phyloP scores from a whole-genome alignment of 1,140 invertebrate species.

The Riptortus pedestris region DNA sequence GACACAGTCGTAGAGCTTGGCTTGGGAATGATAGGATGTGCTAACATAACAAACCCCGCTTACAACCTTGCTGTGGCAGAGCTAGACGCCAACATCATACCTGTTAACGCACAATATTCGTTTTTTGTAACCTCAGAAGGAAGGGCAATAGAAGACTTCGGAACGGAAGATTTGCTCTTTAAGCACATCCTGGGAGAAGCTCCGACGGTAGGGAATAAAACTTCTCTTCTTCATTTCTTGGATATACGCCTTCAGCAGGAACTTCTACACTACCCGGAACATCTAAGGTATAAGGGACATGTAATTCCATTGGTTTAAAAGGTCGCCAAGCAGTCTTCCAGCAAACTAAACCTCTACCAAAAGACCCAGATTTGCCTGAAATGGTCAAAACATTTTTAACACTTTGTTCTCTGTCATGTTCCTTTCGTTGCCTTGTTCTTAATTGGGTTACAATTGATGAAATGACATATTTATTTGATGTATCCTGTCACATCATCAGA shows the following conservation, averaged over 20 bases:
- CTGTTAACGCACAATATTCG: conserved; percentile 26
- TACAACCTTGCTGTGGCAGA: conserved; percentile 53
- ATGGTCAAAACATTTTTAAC: too few species aligned
- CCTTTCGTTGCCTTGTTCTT: too few species aligned
- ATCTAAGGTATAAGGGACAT: conserved; percentile 4
- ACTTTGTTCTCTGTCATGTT: too few species aligned
- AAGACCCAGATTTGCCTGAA: too few species aligned
- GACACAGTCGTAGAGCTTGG: conserved; percentile 63
- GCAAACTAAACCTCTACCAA: too few species aligned
- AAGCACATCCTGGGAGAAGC: conserved; percentile 40
- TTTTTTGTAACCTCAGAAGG: conserved; percentile 55
- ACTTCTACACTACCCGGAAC: conserved; percentile 43
- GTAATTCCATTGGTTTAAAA: conserved; percentile 15
- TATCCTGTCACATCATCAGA: too few species aligned
- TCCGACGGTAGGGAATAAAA: background rate
- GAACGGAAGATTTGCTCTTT: conserved; percentile 51
- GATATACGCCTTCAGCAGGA: conserved; percentile 42
- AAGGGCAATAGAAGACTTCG: conserved; percentile 47
- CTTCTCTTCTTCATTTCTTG: conserved; percentile 44
- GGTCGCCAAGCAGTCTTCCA: conserved; percentile 23
- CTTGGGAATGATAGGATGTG: conserved; percentile 50
- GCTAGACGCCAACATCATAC: conserved; percentile 42
- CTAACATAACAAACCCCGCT: conserved; percentile 51
- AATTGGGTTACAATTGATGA: too few species aligned
- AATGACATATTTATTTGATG: too few species aligned